Evolutionary conservation across 2,797 vertebrate species (phyloP).

Genomic region (Antennarius maculatus): DNA sequence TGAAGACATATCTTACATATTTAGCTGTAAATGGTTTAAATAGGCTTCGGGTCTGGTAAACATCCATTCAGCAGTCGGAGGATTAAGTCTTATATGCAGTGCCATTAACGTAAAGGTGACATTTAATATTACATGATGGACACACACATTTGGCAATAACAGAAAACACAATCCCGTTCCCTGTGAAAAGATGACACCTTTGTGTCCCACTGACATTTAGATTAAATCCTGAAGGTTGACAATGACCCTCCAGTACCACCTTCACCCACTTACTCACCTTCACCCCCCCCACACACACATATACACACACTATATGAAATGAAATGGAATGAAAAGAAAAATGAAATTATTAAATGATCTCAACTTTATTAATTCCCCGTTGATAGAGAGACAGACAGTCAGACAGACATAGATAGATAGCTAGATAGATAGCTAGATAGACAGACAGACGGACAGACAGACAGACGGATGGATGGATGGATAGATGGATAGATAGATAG

Average conservation of each 20-base stretch:
- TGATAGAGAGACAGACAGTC: no score
- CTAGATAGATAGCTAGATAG: no score
- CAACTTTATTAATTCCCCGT: no score
- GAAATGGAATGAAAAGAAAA: no score
- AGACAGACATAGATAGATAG: no score
- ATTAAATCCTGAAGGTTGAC: constrained; percentile 9
- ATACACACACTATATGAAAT: not conserved
- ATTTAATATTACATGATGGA: constrained; percentile 4
- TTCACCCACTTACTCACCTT: not conserved
- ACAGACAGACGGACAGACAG: no score
- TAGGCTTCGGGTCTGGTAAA: constrained; percentile 15
- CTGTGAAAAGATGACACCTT: not conserved
- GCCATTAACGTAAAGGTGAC: constrained; percentile 17
- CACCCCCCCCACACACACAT: no score
- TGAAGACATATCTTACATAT: constrained; percentile 20
- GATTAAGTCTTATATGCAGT: constrained; percentile 23
- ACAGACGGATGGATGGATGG: no score
- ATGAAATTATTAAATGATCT: no score
- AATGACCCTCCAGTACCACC: not conserved
- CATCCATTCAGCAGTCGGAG: constrained; percentile 13
- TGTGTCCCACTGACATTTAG: constrained; percentile 15
- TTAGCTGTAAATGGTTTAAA: constrained; percentile 17
- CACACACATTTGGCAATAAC: constrained; percentile 4
- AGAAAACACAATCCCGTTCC: not conserved
- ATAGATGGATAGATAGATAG: no score